A percentile compares a stretch with the other conserved stretches of the same genome.
Evolutionary conservation across 2,888 invertebrate species (phyloP).

Genomic region (Diachrysia chrysitis): DNA sequence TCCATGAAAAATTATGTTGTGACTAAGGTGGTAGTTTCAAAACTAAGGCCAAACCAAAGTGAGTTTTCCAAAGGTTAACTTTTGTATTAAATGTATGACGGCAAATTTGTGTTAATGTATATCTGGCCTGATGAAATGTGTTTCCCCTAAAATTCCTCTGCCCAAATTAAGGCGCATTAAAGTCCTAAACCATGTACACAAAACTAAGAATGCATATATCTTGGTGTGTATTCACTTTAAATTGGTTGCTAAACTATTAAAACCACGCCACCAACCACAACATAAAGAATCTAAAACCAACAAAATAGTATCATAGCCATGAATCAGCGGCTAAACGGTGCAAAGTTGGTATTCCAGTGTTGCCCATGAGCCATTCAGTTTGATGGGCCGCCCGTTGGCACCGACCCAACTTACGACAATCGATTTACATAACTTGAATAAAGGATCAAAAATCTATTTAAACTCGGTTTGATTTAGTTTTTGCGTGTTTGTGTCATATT

Average conservation of each 20-base stretch:
- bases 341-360: conserved; percentile 62
- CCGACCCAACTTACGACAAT: conserved; percentile 69
- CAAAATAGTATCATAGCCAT: conserved; percentile 52
- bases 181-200: too few relatives aligned
- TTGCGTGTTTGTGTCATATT: conserved; percentile 29
- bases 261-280: conserved; percentile 19
- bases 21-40: too few relatives aligned
- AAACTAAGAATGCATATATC: too few relatives aligned
- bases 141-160: too few relatives aligned
- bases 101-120: too few relatives aligned
- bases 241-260: conserved; percentile 15
- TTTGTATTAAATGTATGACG: too few relatives aligned
- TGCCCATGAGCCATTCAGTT: conserved; percentile 67
- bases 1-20: too few relatives aligned
- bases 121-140: too few relatives aligned
- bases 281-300: conserved; percentile 44
- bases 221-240: not conserved
- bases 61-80: too few relatives aligned
- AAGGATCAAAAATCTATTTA: conserved; percentile 61
- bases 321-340: conserved; percentile 56
- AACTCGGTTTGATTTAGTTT: conserved; percentile 43
- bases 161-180: too few relatives aligned
- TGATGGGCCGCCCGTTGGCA: conserved; percentile 74
- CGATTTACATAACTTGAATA: conserved; percentile 67
- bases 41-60: too few relatives aligned